Evolutionary conservation across 2,888 invertebrate species (phyloP).

Genomic region (Papilio protenor): DNA sequence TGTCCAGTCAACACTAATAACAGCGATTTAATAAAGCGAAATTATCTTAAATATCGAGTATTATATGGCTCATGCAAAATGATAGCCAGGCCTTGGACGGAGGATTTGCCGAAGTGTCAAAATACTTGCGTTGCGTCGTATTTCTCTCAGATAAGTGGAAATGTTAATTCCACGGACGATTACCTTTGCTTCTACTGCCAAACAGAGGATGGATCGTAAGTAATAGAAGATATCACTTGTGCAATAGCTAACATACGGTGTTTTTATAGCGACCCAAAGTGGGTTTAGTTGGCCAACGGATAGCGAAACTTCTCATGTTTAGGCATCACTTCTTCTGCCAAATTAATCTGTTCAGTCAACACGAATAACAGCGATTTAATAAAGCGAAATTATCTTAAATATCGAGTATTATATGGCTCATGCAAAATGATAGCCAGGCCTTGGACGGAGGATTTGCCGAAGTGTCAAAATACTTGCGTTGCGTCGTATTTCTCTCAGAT

Average conservation of each 20-base stretch:
- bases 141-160: conserved; percentile 79
- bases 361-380: background rate
- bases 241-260: background rate
- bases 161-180: conserved; percentile 68
- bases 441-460: conserved; percentile 95
- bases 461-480: conserved; percentile 91
- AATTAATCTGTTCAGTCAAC: background rate
- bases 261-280: background rate
- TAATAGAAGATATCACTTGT: conserved; percentile 42
- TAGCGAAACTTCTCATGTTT: background rate
- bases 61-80: conserved; percentile 54
- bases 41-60: background rate
- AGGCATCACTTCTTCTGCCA: background rate
- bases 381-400: background rate
- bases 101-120: conserved; percentile 93
- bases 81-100: conserved; percentile 89
- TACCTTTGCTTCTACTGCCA: conserved; percentile 92
- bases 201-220: conserved; percentile 88
- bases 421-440: conserved; percentile 75
- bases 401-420: conserved; percentile 15
- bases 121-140: conserved; percentile 92
- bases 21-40: background rate
- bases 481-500: conserved; percentile 88
- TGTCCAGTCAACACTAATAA: background rate
- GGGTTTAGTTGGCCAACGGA: background rate